Evolutionary conservation across 2,888 invertebrate genomes (phyloP), one percentile per base, ranked within the genome.

Genomic region (Lasioglossum pauxillum): DNA sequence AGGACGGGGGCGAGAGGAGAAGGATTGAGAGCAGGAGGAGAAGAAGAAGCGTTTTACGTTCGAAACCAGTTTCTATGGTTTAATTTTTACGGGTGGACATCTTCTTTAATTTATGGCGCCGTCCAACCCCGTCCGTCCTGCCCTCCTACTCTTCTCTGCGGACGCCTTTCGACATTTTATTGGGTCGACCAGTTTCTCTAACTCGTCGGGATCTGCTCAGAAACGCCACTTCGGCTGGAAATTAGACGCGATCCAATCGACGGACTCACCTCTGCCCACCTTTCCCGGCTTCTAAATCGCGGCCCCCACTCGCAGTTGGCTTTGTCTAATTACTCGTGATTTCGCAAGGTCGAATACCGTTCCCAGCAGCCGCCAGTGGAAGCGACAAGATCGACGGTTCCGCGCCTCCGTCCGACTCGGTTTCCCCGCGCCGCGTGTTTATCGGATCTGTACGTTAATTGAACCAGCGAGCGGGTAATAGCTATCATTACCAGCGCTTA

Each of bases 41-140:
- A 83, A 89, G 90, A 83, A 89, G 90, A 83, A 89, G 89, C 89
- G 89, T 92, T 92, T 92, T 89, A 92, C 90, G 91, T 89, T 87
- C 87, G 83, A 93, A 94, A 94, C 94, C 94, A 94, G 94, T 94
- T 94, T 93, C 92, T 93, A 92, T 94, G 93, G 93, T 93, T 94
- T 94, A 94, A 94, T 94, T 94, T 94, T 93, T 93, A 93, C 93
- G 91, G 93, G 92, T 92, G 92, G 93, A 94, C 93, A 94, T 93
- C 93, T 94, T 93, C 92, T 89, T 92, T 94, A 94, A 94, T 94
- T 94, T 94, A 93, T 93, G 89, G 91, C 91, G 91, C 90, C 91
- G 90, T 92, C 89, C 90, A 87, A 88, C 83, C 84, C 81, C 72
- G 69, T 84, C 83, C 81, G 75, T 49, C 80, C 74, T 71, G 79